A percentile compares a stretch with the other conserved stretches of the same genome.
phyloP scores from a whole-genome alignment of 2,113 vertebrate genomes.

The Spermophilus dauricus region DNA sequence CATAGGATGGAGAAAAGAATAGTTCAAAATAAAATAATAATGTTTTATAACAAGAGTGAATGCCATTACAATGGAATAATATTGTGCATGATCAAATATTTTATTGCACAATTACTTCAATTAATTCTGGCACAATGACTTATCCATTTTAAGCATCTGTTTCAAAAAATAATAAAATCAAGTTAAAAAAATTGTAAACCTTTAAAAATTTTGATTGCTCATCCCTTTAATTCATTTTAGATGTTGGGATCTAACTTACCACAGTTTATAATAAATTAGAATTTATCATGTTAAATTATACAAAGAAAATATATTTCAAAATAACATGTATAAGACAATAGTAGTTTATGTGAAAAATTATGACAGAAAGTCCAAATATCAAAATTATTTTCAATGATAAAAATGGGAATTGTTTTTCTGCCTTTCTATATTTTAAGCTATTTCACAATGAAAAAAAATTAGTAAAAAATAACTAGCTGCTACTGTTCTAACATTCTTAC shows the following conservation, averaged over 20 bases:
- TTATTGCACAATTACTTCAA: background rate
- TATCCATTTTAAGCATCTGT: background rate
- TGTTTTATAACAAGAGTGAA: background rate
- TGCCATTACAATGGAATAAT: background rate
- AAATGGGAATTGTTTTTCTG: background rate
- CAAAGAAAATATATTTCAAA: background rate
- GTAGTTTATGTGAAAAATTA: background rate
- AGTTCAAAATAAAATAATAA: background rate
- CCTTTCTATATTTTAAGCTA: background rate
- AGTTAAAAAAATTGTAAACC: background rate
- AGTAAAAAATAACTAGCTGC: background rate
- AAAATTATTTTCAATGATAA: background rate
- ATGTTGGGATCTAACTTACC: background rate
- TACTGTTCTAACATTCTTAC: background rate
- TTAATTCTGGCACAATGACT: background rate
- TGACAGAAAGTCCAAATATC: background rate
- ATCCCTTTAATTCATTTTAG: background rate
- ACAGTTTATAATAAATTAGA: background rate
- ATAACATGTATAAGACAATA: background rate
- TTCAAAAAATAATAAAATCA: slow-evolving; percentile 19
- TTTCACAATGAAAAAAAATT: background rate
- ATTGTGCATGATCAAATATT: background rate
- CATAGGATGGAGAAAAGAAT: background rate
- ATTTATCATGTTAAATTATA: background rate
- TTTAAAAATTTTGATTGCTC: background rate